These are phyloP conservation scores for Scortum barcoo DNA, from an alignment of 2,113 vertebrate genomes.

Conservation along the genomic window DNA sequence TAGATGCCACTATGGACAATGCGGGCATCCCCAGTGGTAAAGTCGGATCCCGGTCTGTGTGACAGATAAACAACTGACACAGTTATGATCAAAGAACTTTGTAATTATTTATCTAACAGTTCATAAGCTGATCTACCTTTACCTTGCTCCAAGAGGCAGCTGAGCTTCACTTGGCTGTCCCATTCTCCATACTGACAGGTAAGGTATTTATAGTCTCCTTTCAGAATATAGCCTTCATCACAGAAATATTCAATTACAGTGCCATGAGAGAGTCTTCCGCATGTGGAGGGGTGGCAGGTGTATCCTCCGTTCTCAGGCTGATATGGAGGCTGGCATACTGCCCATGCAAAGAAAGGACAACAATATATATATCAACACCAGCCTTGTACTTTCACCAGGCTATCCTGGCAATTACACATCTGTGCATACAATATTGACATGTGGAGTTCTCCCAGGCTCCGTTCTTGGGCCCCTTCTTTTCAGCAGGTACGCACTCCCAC, in stretches of 20 bases:
- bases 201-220: conserved; percentile 97
- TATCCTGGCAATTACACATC: neutral
- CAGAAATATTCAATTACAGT: conserved; percentile 98
- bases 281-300: conserved; percentile 93
- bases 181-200: conserved; percentile 96
- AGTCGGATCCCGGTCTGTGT: conserved; percentile 86
- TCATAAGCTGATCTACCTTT: conserved; percentile 15
- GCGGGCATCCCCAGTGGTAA: conserved; percentile 91
- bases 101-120: neutral
- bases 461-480: neutral
- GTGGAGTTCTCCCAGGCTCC: neutral
- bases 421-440: neutral
- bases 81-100: neutral
- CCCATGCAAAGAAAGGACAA: neutral
- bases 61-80: conserved; percentile 4
- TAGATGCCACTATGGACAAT: conserved; percentile 95
- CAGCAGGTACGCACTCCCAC: neutral
- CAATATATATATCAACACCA: neutral
- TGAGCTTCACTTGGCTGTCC: conserved; percentile 94
- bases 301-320: conserved; percentile 96
- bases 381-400: neutral
- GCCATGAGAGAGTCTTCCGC: conserved; percentile 89
- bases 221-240: conserved; percentile 94
- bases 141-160: conserved; percentile 94
- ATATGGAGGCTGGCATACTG: conserved; percentile 93